phyloP scores from a whole-genome alignment of 2,888 invertebrate species.

The Agrotis exclamationis region DNA sequence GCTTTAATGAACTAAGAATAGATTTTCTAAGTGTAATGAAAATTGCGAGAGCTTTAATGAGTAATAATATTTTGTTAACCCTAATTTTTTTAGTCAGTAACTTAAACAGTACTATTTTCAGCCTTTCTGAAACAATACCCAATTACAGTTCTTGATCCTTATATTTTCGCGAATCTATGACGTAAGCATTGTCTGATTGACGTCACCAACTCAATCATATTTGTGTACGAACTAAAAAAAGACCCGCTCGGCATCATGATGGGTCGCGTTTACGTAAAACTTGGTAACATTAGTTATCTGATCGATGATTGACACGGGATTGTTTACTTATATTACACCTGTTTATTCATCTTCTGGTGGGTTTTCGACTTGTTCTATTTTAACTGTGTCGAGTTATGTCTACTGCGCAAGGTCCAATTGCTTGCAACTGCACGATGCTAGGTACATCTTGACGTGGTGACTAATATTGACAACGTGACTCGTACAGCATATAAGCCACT shows the following conservation, averaged over 20 bases:
- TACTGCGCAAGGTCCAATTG: neutral
- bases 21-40: neutral
- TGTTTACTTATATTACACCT: neutral
- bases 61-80: neutral
- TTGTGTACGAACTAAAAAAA: constrained; percentile 30
- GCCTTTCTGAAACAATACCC: neutral
- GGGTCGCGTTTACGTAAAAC: neutral
- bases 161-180: constrained; percentile 19
- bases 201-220: constrained; percentile 29
- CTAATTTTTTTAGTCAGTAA: neutral
- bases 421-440: neutral
- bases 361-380: neutral
- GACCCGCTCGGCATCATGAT: neutral
- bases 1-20: neutral
- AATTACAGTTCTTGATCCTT: neutral
- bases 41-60: neutral
- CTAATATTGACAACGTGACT: neutral
- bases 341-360: neutral
- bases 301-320: constrained; percentile 1
- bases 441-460: no score
- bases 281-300: constrained; percentile 2
- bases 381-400: neutral
- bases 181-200: constrained; percentile 20
- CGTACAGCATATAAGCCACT: neutral
- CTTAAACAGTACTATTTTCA: neutral